These are phyloP conservation scores for Anisognathus igniventris DNA, from an alignment of 2,797 vertebrate species.

Conservation along the genomic window DNA sequence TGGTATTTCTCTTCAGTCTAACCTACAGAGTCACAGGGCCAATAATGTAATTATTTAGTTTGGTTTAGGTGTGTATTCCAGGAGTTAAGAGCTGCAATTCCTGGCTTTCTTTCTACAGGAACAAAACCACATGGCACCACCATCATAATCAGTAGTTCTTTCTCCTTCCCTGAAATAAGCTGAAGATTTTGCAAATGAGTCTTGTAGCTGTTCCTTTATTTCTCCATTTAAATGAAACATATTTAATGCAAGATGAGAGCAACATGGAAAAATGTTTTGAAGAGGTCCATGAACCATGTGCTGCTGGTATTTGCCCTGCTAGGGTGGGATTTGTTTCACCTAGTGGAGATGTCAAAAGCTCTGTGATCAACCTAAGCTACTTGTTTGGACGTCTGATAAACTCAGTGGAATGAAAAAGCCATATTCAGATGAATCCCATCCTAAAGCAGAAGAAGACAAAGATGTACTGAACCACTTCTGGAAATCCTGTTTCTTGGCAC, in stretches of 20 bases:
- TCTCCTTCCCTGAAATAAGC: background rate
- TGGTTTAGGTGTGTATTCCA: background rate
- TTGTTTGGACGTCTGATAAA: background rate
- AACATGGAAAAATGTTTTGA: background rate
- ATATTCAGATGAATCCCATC: background rate
- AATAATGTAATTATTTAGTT: background rate
- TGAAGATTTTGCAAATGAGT: background rate
- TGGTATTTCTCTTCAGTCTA: accelerated
- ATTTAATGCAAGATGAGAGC: background rate
- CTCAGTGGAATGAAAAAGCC: background rate
- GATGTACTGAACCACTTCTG: background rate
- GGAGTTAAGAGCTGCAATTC: background rate
- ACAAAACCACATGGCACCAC: background rate
- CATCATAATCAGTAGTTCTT: background rate
- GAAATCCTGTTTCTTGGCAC: background rate
- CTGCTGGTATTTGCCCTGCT: background rate
- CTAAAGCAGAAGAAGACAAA: background rate
- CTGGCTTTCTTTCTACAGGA: background rate
- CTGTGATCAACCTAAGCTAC: background rate
- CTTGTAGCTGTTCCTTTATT: background rate
- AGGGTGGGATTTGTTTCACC: background rate
- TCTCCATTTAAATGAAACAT: background rate
- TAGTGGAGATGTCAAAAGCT: background rate
- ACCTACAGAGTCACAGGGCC: background rate
- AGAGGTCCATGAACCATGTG: background rate